phyloP scores from a whole-genome alignment of 2,113 vertebrate species.

The Sardina pilchardus region DNA sequence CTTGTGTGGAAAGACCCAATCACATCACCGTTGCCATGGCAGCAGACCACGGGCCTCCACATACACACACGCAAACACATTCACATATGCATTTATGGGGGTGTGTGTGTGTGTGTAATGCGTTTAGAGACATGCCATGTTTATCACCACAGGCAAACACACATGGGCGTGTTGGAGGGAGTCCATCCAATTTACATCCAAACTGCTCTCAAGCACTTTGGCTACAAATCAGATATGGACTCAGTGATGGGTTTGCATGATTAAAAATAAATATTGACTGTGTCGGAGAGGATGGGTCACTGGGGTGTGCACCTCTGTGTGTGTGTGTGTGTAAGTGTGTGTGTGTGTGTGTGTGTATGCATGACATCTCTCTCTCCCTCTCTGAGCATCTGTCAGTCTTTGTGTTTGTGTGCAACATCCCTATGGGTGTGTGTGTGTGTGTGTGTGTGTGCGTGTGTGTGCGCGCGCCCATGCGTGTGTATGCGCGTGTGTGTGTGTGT shows the following conservation, averaged over 20 bases:
- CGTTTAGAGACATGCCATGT: background rate
- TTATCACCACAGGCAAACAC: background rate
- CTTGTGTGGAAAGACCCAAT: background rate
- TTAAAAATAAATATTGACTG: constrained; percentile 14
- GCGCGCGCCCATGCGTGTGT: background rate
- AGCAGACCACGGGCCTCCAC: background rate
- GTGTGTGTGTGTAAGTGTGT: background rate
- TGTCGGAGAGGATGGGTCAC: background rate
- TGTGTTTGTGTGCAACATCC: background rate
- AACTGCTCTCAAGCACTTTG: background rate
- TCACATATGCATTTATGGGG: background rate
- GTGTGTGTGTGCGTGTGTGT: background rate
- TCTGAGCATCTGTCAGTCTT: background rate
- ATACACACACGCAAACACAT: background rate
- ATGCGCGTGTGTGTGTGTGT: too few species aligned
- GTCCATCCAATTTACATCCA: background rate
- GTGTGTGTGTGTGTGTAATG: background rate
- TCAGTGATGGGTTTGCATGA: background rate
- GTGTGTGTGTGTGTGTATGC: background rate
- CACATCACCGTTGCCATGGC: background rate
- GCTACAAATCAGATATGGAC: background rate
- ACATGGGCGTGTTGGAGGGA: background rate
- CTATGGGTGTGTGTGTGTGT: background rate
- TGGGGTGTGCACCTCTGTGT: background rate
- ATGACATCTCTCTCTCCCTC: background rate